phyloP scores from a whole-genome alignment of 2,797 vertebrate genomes.

The Amazona finschi region DNA sequence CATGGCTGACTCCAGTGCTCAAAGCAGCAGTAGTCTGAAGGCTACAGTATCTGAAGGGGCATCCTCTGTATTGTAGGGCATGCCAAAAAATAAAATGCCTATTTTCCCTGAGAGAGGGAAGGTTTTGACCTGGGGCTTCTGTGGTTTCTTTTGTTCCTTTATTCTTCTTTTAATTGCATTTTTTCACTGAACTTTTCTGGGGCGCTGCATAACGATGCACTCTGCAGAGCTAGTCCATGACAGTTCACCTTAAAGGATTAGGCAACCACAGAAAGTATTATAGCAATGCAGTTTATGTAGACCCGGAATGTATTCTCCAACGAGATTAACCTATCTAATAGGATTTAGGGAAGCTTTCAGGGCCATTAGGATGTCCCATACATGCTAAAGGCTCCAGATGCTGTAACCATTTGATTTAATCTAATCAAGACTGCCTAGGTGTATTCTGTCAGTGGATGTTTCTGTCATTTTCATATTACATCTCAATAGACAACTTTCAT shows the following conservation, averaged over 20 bases:
- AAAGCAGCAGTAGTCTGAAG: rapidly evolving
- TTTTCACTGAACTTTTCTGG: neutral
- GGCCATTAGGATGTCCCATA: constrained; percentile 72
- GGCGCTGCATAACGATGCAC: neutral
- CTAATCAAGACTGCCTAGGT: constrained; percentile 74
- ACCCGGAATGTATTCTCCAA: constrained; percentile 73
- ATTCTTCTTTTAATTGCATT: neutral
- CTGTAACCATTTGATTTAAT: constrained; percentile 74
- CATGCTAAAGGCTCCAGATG: constrained; percentile 69
- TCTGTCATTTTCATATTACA: constrained; percentile 22
- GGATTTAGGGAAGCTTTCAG: constrained; percentile 74
- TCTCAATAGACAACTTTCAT: constrained; percentile 35
- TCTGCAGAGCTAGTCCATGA: neutral
- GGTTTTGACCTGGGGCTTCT: neutral
- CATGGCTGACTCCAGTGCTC: rapidly evolving
- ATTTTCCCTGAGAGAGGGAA: neutral
- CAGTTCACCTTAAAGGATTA: constrained; percentile 64
- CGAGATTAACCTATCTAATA: constrained; percentile 76
- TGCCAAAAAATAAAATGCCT: neutral
- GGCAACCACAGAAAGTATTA: constrained; percentile 51
- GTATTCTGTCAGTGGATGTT: constrained; percentile 53
- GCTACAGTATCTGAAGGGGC: neutral
- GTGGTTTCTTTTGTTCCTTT: neutral
- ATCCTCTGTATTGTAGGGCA: neutral
- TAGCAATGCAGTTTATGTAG: constrained; percentile 58